Evolutionary conservation across 2,888 invertebrate genomes (phyloP), one percentile per base, ranked within the genome.

Genomic region (Standfussiana lucernea): DNA sequence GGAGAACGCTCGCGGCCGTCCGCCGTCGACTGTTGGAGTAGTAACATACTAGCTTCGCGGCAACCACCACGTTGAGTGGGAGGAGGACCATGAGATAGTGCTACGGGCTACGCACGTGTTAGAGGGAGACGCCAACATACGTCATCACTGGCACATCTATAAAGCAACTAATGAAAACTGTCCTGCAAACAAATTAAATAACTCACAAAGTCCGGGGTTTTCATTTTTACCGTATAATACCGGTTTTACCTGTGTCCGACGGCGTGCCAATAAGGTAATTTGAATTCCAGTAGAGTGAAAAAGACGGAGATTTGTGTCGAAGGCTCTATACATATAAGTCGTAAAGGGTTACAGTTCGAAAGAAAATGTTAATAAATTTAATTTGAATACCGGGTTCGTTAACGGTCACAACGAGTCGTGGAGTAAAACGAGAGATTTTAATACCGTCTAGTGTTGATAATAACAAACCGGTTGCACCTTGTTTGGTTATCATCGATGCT

Each of bases 251-350:
- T 96, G 96, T 93, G 92, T 90, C 87, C 88, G 87, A 90, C 93
- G 91, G 94, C 93, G 93, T 94, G 93, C 95, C 94, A 94, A 95
- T 96, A 96, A 95, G 94, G 95, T 93, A 94, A 95, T 96, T 95
- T 93, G 93, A 95, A 96, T 96, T 95, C 96, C 95, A 93, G 92
- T 89, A 89, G 96, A 95, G 95, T 93, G 95, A 96, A 94, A 95
- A 96, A 95, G 95, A 96, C 92, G 88, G 93, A 95, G 93, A 94
- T 92, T 94, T 91, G 89, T 89, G 89, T 89, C 87, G 91, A 88
- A 93, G 92, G 93, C 91, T 94, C 90, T 92, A 91, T 89, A 90
- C 86, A 85, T 88, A 88, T 53, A 87, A 85, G 89, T 86, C 86
- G 87, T 87, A 89, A 84, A 92, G 90, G 90, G 88, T 91, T 90